Percentiles rank a stretch among this genome's conserved stretches.
phyloP scores from a whole-genome alignment of 2,888 invertebrate genomes.

The Artemia sp. region DNA sequence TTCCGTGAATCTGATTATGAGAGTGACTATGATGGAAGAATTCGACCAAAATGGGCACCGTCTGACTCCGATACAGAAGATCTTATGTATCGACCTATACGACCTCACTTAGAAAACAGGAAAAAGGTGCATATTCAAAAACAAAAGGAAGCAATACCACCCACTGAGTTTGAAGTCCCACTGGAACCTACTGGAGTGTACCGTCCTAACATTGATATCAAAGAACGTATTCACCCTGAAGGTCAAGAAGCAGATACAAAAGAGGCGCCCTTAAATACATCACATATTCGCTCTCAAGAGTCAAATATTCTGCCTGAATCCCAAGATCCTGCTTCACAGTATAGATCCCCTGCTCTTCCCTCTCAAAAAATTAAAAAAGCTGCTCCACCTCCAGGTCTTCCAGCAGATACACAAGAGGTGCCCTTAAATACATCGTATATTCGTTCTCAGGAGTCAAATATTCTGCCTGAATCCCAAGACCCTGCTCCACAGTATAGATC shows the following conservation, averaged over 20 bases:
- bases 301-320: conserved; percentile 15
- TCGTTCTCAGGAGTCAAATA: conserved; percentile 30
- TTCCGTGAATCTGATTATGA: conserved; percentile 52
- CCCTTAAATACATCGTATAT: conserved; percentile 26
- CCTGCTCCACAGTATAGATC: background rate
- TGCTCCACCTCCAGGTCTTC: conserved; percentile 23
- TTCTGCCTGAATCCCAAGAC: background rate
- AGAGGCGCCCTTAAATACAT: conserved; percentile 25
- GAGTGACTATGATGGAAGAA: conserved; percentile 49
- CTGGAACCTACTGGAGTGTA: conserved; percentile 37
- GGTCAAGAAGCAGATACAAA: conserved; percentile 16
- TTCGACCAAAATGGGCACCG: conserved; percentile 43
- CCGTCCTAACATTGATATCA: conserved; percentile 35
- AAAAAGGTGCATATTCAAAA: conserved; percentile 20
- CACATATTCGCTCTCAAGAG: conserved; percentile 30
- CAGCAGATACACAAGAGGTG: background rate
- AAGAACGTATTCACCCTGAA: conserved; percentile 32
- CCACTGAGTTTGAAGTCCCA: conserved; percentile 44
- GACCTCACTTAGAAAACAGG: conserved; percentile 31
- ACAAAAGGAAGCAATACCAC: conserved; percentile 31
- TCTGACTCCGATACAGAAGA: conserved; percentile 32
- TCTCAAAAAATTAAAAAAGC: conserved; percentile 30
- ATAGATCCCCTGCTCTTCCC: conserved; percentile 1
- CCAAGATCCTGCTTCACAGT: conserved; percentile 8
- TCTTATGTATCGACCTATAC: conserved; percentile 41